Evolutionary conservation across 1,140 invertebrate genomes (phyloP).

Genomic region (Calosoma granatense): DNA sequence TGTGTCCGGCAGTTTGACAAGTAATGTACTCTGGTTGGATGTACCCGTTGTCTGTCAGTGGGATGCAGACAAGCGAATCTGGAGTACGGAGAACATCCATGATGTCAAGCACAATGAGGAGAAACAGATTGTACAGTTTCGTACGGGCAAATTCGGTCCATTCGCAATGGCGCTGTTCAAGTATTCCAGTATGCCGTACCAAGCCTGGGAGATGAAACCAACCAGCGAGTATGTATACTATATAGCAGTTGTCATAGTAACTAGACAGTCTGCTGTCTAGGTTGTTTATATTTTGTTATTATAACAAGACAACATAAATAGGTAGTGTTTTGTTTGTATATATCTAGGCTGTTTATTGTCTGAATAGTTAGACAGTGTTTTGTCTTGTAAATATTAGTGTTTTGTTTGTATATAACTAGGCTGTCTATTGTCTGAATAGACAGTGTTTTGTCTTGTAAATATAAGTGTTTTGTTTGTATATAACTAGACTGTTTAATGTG

Average conservation of each 20-base stretch:
- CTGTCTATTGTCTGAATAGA: too few species aligned
- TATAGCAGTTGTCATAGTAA: too few species aligned
- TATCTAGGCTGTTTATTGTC: too few species aligned
- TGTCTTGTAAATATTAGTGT: too few species aligned
- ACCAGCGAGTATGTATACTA: slow-evolving; percentile 39
- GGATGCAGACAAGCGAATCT: slow-evolving; percentile 47
- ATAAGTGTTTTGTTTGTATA: too few species aligned
- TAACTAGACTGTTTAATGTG: too few species aligned
- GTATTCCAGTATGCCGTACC: slow-evolving; percentile 72
- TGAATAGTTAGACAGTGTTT: too few species aligned
- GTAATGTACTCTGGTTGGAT: slow-evolving; percentile 72
- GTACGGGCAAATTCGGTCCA: slow-evolving; percentile 61
- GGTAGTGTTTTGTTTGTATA: too few species aligned
- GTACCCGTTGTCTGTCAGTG: slow-evolving; percentile 70
- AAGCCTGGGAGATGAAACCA: slow-evolving; percentile 74
- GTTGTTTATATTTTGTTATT: not conserved
- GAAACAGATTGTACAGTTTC: slow-evolving; percentile 62
- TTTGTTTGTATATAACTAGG: too few species aligned
- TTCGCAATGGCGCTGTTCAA: slow-evolving; percentile 63
- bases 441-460: too few species aligned
- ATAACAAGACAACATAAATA: not conserved
- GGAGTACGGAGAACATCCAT: slow-evolving; percentile 67
- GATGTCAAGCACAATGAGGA: slow-evolving; percentile 78
- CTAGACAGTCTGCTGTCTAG: not conserved
- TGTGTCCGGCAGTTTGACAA: slow-evolving; percentile 46